Base-by-base conservation (phyloP, 2,113 vertebrate species). In the Chaetodon auriga region DNA sequence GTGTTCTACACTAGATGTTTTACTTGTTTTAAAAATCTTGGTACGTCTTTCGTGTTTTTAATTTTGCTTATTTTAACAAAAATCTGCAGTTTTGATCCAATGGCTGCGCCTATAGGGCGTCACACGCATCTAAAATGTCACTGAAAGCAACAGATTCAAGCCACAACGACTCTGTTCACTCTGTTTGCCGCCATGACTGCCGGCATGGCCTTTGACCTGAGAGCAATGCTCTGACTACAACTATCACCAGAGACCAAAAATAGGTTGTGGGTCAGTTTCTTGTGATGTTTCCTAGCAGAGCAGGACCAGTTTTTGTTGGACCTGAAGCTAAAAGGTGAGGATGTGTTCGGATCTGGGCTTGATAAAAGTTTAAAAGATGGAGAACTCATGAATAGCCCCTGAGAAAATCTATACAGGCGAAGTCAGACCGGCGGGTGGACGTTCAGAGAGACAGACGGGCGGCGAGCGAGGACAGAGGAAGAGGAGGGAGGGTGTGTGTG, bases 381-480 rank as follows among this genome's bases (percentile, higher is more conserved):
- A 58, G 35, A 76, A 51, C 41, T 85, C 75, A 62, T 76, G 61
- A 88, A 79, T 62, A 82, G 74, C 35, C 60, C 35, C 82, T 70
- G 64, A 78, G 63, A 36, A n/a, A 57, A 78, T 69, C 68, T 75
- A 30, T 30, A 9, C 1, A 41, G 51, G 64, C 35, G 57, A 23
- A 78, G 45, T 68, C 18, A 57, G 38, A 16, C 11, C 2, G 2
- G 8, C 57, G 74, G 38, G 68, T 2, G 54, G 68, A 68, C 25
- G 19, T 58, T 63, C 57, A 74, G 23, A 63, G 16, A 78, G 45
- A 72, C 13, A 57, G 38, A 16, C 7, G 8, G 30, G 38, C 5
- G 21, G 49, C 1, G 12, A 62, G 41, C 4, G 48, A 41, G 10
- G 36, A 78, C 11, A 74, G 23, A 62, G 14, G 53, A 19, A 19